These are phyloP conservation scores for Mamestra brassicae DNA, from an alignment of 2,888 invertebrate genomes.

Conservation along the genomic window DNA sequence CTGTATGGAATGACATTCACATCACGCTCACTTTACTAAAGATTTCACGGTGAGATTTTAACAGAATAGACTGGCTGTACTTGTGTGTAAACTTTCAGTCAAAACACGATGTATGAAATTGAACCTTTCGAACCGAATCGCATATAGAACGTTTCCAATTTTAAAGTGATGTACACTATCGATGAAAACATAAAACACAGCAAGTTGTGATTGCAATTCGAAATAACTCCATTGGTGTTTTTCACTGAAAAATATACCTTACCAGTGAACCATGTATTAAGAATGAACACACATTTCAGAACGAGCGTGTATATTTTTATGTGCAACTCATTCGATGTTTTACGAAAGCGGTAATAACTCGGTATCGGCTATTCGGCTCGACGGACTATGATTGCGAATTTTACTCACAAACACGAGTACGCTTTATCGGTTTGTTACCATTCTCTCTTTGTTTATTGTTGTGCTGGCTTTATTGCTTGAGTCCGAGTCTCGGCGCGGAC, in stretches of 20 bases:
- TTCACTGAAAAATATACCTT: constrained; percentile 14
- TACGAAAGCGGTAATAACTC: constrained; percentile 78
- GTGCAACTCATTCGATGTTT: constrained; percentile 68
- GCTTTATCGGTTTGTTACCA: constrained; percentile 80
- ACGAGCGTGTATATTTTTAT: constrained; percentile 51
- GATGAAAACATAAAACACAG: constrained; percentile 4
- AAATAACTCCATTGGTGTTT: constrained; percentile 23
- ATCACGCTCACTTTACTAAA: too few species aligned
- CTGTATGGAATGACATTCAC: too few species aligned
- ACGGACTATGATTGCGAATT: constrained; percentile 83
- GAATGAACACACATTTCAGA: constrained; percentile 40
- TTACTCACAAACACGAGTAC: constrained; percentile 80
- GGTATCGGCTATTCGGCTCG: constrained; percentile 73
- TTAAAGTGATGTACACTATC: neutral
- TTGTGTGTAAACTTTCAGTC: neutral
- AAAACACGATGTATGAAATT: neutral
- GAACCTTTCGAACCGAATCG: neutral
- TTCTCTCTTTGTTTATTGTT: constrained; percentile 80
- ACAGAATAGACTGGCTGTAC: neutral
- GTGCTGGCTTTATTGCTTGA: constrained; percentile 75
- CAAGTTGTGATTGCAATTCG: constrained; percentile 11
- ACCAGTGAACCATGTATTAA: constrained; percentile 16
- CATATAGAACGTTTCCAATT: neutral
- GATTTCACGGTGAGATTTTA: too few species aligned
- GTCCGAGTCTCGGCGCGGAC: constrained; percentile 75